Conservation (phyloP, 2,113 vertebrate species). For the Labeo catla region DNA sequence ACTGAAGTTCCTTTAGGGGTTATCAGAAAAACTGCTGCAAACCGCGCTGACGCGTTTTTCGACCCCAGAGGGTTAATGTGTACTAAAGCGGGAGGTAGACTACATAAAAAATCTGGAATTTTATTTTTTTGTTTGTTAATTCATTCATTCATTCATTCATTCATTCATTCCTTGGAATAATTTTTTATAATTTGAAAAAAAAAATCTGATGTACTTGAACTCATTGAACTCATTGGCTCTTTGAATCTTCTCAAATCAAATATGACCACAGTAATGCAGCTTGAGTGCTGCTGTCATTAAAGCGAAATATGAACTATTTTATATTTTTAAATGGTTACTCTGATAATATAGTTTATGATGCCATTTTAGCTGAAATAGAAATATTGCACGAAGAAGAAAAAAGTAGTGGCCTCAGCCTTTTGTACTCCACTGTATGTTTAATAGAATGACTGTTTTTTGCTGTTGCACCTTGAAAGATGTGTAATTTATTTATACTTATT, state of each 20-base stretch:
- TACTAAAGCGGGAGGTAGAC: too few relatives aligned
- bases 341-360: not conserved
- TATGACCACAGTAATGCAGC: not conserved
- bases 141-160: not conserved
- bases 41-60: too few relatives aligned
- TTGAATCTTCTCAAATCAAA: not conserved
- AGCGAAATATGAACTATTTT: not conserved
- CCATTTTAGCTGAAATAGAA: not conserved
- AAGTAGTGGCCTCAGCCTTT: not conserved
- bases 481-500: conserved; percentile 21
- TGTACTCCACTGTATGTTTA: not conserved
- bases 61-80: too few relatives aligned
- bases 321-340: not conserved
- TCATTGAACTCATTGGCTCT: not conserved
- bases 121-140: too few relatives aligned
- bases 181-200: not conserved
- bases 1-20: too few relatives aligned
- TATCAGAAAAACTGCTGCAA: too few relatives aligned
- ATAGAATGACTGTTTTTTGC: not conserved
- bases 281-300: not conserved
- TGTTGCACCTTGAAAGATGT: conserved; percentile 12
- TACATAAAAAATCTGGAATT: too few relatives aligned
- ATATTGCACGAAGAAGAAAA: too few relatives aligned
- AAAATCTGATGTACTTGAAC: not conserved
- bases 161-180: not conserved